Evolutionary conservation across 30 jellyfish, hydroid and myxozoan species (phyloP), one percentile per base, ranked within the genome.

Genomic region (Nemopilema nomurai): DNA sequence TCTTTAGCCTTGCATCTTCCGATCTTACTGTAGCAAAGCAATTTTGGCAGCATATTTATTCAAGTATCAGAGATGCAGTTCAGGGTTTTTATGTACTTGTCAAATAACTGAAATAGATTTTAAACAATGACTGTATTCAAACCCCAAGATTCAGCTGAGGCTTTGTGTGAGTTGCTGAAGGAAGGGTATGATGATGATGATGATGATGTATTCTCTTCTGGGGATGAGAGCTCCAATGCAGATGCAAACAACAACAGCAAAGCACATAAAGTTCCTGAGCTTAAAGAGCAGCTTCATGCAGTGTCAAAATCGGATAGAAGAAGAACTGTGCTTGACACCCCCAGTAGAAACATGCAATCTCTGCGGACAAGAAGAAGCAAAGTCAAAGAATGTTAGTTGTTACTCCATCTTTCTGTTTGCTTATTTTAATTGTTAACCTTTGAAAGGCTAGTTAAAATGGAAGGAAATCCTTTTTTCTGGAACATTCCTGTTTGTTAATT

Each of bases 71-170:
- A n/a, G n/a, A n/a, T n/a, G n/a, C n/a, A n/a, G n/a, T n/a, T n/a
- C n/a, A n/a, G n/a, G n/a, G n/a, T n/a, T n/a, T n/a, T n/a, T n/a
- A n/a, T n/a, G n/a, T n/a, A n/a, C n/a, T n/a, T n/a, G n/a, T n/a
- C n/a, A n/a, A n/a, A n/a, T n/a, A n/a, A n/a, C n/a, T n/a, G n/a
- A n/a, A n/a, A n/a, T n/a, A n/a, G n/a, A n/a, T n/a, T n/a, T n/a
- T n/a, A n/a, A n/a, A n/a, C n/a, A n/a, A n/a, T n/a, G n/a, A n/a
- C n/a, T n/a, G n/a, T n/a, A n/a, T n/a, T n/a, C n/a, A n/a, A n/a
- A n/a, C n/a, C n/a, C n/a, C n/a, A n/a, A 83, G 91, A 33, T 49
- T 62, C 91, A 17, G 67, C 85, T 22, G 81, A 85, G 49, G 87
- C 87, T 21, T 67, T 74, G 50, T 70, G 78, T 13, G 72, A 74